phyloP scores from a whole-genome alignment of 2,797 vertebrate genomes.

The Aplochiton taeniatus region DNA sequence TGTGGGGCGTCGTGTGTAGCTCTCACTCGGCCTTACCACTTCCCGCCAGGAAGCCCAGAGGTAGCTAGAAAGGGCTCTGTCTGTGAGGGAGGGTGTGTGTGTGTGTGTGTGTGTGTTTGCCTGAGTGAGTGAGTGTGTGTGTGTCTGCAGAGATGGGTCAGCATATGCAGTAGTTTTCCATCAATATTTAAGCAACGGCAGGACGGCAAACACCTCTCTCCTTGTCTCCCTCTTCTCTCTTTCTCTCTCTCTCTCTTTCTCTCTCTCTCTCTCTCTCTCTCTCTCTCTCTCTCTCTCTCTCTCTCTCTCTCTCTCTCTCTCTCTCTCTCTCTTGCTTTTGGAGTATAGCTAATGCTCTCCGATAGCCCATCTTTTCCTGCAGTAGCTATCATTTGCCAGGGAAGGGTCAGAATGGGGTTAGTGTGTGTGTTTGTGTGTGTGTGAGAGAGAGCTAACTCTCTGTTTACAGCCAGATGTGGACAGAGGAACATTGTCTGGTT shows the following conservation, averaged over 20 bases:
- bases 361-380: too few species aligned
- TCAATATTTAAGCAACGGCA: constrained; percentile 61
- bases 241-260: constrained; percentile 14
- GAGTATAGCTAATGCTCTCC: too few species aligned
- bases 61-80: constrained; percentile 37
- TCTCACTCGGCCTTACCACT: constrained; percentile 60
- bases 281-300: constrained; percentile 49
- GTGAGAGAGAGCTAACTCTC: constrained; percentile 48
- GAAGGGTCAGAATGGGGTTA: constrained; percentile 15
- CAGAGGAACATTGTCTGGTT: constrained; percentile 64
- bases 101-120: constrained; percentile 19
- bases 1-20: constrained; percentile 40
- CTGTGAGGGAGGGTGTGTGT: constrained; percentile 29
- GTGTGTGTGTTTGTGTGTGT: constrained; percentile 23
- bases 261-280: constrained; percentile 8
- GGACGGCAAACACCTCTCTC: constrained; percentile 49
- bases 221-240: constrained; percentile 8
- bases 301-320: constrained; percentile 3
- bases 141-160: constrained; percentile 20
- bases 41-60: constrained; percentile 61
- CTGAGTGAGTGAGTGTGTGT: constrained; percentile 5
- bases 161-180: constrained; percentile 69
- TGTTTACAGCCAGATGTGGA: constrained; percentile 67
- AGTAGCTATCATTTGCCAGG: background rate
- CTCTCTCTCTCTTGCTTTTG: too few species aligned